Base-by-base conservation (phyloP, 2,113 vertebrate species). In the Hypocryptadius cinnamomeus region DNA sequence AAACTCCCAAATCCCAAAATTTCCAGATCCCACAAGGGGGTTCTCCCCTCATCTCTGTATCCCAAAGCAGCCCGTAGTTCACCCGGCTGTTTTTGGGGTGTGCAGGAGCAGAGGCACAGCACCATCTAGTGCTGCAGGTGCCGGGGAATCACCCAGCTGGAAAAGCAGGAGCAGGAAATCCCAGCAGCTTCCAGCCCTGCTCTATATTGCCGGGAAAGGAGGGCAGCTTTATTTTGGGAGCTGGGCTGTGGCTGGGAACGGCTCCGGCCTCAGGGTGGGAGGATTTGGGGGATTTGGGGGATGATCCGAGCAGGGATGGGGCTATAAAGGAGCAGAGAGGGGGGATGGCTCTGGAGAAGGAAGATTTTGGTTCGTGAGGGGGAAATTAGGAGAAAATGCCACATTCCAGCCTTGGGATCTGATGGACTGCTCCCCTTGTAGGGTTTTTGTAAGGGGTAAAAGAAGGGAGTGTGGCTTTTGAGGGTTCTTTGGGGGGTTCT, bases 1-100 rank as follows among this genome's bases (percentile, higher is more conserved):
- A 61, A 77, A 5, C 22, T 48, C 60, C 89, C 50, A 13, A 60
- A 28, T 44, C 18, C 47, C 3, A 2, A n/a, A n/a, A n/a, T n/a
- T n/a, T n/a, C n/a, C n/a, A 13, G 60, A 28, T 44, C 18, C 47
- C 3, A 2, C 7, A 0, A 0, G 1, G 24, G 31, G 20, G 6
- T 13, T 76, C 40, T 81, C 13, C 27, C 15, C 37, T 64, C 3
- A 0, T 2, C 6, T 20, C 35, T 13, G 19, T 3, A 1, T 19
- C 74, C 64, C 63, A 13, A 72, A 53, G 10, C 80, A 4, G 8
- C 3, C 1, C 5, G 0, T 5, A 1, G 54, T 70, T 51, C 7
- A 3, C 42, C 19, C 14, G 1, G 35, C 31, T 77, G 2, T 15
- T 78, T 91, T 84, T 45, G 90, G 90, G 87, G 73, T 11, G 69